These are phyloP conservation scores for Psammodynastes pulverulentus DNA, from an alignment of 2,113 vertebrate species.

Conservation along the genomic window DNA sequence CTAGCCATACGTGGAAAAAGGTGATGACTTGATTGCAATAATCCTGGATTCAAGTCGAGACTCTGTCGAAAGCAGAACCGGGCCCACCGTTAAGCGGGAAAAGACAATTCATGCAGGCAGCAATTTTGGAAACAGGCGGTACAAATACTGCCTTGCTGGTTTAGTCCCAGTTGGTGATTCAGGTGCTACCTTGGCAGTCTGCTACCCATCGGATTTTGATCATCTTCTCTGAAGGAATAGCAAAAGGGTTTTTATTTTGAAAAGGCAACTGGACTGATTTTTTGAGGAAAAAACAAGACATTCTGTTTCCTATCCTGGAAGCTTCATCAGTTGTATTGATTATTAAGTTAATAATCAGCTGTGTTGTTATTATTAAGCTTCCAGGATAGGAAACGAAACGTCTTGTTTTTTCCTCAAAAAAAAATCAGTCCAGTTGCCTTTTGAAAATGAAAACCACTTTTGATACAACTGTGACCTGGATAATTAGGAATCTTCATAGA, in stretches of 20 bases:
- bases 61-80: background rate
- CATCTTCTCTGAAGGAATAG: background rate
- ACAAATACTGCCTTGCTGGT: background rate
- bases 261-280: background rate
- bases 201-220: background rate
- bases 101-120: background rate
- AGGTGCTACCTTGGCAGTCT: background rate
- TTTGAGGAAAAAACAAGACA: background rate
- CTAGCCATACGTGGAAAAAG: conserved; percentile 45
- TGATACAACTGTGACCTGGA: background rate
- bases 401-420: no score
- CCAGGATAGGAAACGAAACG: no score
- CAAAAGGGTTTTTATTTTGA: background rate
- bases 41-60: background rate
- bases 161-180: background rate
- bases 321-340: no score
- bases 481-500: background rate
- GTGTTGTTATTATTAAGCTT: background rate
- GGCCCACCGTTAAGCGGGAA: background rate
- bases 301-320: background rate
- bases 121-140: background rate
- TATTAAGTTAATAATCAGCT: background rate
- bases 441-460: background rate
- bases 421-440: no score
- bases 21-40: background rate